phyloP scores from a whole-genome alignment of 2,113 vertebrate species.

The Pollimyrus isidori region DNA sequence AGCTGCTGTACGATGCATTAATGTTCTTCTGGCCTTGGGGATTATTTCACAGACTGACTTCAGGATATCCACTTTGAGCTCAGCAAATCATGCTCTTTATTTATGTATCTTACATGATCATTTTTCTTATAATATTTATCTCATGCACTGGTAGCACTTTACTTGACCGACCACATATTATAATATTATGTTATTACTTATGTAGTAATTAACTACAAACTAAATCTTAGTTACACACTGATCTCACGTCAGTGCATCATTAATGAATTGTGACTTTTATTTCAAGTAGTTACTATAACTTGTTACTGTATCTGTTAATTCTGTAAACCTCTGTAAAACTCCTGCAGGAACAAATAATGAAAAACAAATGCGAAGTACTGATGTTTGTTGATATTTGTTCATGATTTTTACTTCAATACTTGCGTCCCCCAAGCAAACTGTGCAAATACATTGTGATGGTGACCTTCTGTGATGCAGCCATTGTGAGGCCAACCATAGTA shows the following conservation, averaged over 20 bases:
- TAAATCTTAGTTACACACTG: neutral
- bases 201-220: neutral
- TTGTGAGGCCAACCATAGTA: neutral
- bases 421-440: neutral
- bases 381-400: neutral
- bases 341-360: neutral
- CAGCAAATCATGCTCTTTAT: neutral
- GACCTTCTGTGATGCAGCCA: neutral
- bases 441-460: neutral
- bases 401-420: neutral
- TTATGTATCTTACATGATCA: neutral
- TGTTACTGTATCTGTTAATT: neutral
- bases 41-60: neutral
- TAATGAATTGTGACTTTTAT: neutral
- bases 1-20: neutral
- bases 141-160: neutral
- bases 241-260: neutral
- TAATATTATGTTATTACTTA: neutral
- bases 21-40: neutral
- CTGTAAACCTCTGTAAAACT: neutral
- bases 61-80: neutral
- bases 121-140: neutral
- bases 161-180: neutral
- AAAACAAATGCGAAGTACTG: neutral
- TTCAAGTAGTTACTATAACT: neutral